Conservation (phyloP, 2,113 vertebrate species). For the Anolis carolinensis region DNA sequence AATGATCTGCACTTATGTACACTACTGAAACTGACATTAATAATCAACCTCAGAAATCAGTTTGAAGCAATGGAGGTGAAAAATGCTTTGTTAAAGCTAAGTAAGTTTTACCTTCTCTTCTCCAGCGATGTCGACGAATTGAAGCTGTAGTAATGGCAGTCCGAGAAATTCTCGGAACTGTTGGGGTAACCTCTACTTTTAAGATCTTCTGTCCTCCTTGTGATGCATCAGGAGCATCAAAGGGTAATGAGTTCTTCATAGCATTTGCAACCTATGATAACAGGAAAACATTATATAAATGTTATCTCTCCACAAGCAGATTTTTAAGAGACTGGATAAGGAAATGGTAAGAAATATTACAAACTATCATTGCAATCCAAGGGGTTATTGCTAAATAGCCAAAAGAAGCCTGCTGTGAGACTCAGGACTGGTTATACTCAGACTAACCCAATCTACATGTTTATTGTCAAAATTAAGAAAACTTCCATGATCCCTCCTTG, state of each 20-base stretch:
- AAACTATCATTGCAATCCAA: background rate
- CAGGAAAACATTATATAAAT: conserved; percentile 37
- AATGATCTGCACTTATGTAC: conserved; percentile 40
- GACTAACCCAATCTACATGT: too few species aligned
- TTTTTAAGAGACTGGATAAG: background rate
- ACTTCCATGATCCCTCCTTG: too few species aligned
- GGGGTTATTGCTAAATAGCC: background rate
- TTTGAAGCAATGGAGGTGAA: conserved; percentile 50
- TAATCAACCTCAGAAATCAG: conserved; percentile 55
- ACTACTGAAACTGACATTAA: conserved; percentile 41
- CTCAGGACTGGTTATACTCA: too few species aligned
- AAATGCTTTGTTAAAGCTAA: background rate
- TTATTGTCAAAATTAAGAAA: too few species aligned
- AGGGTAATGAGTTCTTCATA: conserved; percentile 95
- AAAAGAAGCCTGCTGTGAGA: conserved; percentile 1
- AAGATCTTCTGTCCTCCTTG: conserved; percentile 91
- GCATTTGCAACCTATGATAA: conserved; percentile 90
- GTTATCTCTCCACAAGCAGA: background rate
- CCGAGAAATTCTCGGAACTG: conserved; percentile 92
- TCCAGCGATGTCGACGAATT: conserved; percentile 97
- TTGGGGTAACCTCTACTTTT: conserved; percentile 95
- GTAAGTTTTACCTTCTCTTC: conserved; percentile 87
- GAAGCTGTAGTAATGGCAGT: conserved; percentile 96
- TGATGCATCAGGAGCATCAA: conserved; percentile 86
- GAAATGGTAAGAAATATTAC: background rate